Percentiles rank a stretch among this genome's conserved stretches.
Evolutionary conservation across 1,140 invertebrate genomes (phyloP).

Genomic region (Ditylenchus dipsaci): DNA sequence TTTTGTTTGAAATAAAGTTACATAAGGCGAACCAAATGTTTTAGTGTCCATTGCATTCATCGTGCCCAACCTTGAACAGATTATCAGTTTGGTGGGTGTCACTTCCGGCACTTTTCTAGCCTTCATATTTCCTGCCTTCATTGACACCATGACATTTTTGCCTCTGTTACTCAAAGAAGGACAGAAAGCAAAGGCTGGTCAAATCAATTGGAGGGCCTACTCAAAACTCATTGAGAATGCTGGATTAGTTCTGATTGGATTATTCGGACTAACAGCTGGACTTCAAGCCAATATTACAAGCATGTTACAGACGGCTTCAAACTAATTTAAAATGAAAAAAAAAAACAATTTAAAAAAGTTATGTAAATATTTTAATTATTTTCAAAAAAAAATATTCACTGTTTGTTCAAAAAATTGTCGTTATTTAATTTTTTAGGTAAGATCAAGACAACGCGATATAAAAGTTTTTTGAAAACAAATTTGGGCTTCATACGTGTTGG

Average conservation of each 20-base stretch:
- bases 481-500: too few relatives aligned
- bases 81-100: constrained; percentile 51
- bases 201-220: not conserved
- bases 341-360: too few relatives aligned
- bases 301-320: too few relatives aligned
- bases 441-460: too few relatives aligned
- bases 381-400: too few relatives aligned
- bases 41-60: constrained; percentile 41
- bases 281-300: not conserved
- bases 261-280: not conserved
- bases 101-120: constrained; percentile 50
- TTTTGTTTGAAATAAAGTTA: too few relatives aligned
- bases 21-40: too few relatives aligned
- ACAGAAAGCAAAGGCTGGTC: not conserved
- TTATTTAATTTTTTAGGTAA: too few relatives aligned
- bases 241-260: not conserved
- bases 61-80: constrained; percentile 48
- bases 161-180: not conserved
- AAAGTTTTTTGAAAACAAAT: too few relatives aligned
- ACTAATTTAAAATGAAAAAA: too few relatives aligned
- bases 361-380: too few relatives aligned
- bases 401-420: too few relatives aligned
- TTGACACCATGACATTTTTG: constrained; percentile 46
- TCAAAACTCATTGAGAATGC: not conserved
- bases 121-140: constrained; percentile 45